A percentile compares a stretch with the other conserved stretches of the same genome.
Evolutionary conservation across 2,113 vertebrate species (phyloP).

Genomic region (Zosterops hypoxanthus): DNA sequence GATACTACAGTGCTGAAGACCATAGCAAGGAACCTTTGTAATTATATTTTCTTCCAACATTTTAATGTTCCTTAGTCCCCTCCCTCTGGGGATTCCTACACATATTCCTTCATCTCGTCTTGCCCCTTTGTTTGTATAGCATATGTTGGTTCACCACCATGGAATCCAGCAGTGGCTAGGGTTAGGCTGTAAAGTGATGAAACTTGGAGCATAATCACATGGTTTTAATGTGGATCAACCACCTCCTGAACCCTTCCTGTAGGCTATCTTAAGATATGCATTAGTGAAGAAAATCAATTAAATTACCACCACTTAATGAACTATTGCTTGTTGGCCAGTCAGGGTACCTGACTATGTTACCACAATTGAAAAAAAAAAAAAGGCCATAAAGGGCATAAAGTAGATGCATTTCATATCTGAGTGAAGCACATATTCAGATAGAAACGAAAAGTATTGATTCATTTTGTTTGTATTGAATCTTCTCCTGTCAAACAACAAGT

Average conservation of each 20-base stretch:
- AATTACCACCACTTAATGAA: constrained; percentile 19
- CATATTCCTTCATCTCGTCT: background rate
- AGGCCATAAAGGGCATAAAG: background rate
- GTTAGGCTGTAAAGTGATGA: background rate
- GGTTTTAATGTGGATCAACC: background rate
- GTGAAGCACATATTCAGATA: background rate
- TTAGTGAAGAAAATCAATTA: constrained; percentile 45
- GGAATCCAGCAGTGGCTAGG: background rate
- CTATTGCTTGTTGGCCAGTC: background rate
- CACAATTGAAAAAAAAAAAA: background rate
- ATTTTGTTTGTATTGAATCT: background rate
- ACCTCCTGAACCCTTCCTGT: background rate
- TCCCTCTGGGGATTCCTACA: background rate
- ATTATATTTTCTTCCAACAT: background rate
- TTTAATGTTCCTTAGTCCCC: background rate
- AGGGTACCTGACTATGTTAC: background rate
- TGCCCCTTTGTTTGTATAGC: background rate
- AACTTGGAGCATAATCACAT: background rate
- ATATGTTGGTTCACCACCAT: fast-evolving
- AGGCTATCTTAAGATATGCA: background rate
- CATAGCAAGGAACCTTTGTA: background rate
- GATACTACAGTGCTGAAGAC: background rate
- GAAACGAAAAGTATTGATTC: background rate
- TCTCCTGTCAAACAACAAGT: background rate
- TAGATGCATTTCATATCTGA: background rate